Evolutionary conservation across 2,888 invertebrate genomes (phyloP).

Genomic region (Andrena hattorfiana): DNA sequence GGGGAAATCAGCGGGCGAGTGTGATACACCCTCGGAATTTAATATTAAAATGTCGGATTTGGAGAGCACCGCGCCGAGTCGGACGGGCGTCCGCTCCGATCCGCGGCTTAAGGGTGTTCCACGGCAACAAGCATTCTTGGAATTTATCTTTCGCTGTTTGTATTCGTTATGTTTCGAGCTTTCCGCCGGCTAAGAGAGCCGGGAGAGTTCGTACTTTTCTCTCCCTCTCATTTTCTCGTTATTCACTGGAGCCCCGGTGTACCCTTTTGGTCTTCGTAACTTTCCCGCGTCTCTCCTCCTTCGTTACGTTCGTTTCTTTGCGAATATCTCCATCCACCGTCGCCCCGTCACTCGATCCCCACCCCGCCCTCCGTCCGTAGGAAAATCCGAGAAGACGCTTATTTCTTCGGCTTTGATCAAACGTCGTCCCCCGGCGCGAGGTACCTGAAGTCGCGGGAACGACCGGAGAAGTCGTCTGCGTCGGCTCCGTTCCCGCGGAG

Average conservation of each 20-base stretch:
- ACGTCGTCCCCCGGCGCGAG: conserved; percentile 44
- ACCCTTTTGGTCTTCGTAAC: conserved; percentile 20
- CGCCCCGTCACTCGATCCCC: not conserved
- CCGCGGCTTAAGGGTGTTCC: not conserved
- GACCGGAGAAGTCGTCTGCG: not conserved
- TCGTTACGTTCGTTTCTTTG: conserved; percentile 63
- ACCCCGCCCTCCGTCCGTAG: not conserved
- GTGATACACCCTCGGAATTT: conserved; percentile 66
- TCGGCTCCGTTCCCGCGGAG: not conserved
- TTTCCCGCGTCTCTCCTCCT: conserved; percentile 42
- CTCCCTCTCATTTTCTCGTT: conserved; percentile 54
- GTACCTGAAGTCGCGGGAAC: conserved; percentile 54
- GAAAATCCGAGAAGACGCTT: conserved; percentile 58
- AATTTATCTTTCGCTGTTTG: conserved; percentile 71
- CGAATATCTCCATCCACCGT: conserved; percentile 25
- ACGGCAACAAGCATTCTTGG: conserved; percentile 48
- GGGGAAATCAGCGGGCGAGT: conserved; percentile 58
- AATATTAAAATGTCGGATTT: conserved; percentile 67
- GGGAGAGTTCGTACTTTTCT: conserved; percentile 39
- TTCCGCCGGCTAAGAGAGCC: conserved; percentile 38
- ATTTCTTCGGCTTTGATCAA: conserved; percentile 65
- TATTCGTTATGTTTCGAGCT: conserved; percentile 68
- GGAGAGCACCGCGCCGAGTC: not conserved
- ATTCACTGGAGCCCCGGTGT: conserved; percentile 35
- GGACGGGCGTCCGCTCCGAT: not conserved